These are phyloP conservation scores for Phycodurus eques DNA, from an alignment of 2,113 vertebrate species.

Conservation along the genomic window DNA sequence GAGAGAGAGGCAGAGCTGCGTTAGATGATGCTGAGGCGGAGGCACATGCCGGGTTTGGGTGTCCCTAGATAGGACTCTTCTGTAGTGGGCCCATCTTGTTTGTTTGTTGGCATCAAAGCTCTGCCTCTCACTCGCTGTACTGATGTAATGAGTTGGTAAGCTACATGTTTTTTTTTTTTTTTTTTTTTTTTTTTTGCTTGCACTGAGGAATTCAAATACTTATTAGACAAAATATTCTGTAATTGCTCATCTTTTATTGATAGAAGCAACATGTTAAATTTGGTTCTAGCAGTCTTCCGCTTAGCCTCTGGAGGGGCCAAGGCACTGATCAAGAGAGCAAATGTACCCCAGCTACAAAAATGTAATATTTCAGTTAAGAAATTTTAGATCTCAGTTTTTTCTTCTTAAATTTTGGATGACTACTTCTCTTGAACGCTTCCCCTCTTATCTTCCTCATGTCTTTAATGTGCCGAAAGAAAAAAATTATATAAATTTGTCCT, in stretches of 20 bases:
- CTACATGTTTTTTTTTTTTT: conserved; percentile 49
- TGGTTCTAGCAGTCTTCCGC: conserved; percentile 58
- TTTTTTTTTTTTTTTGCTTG: conserved; percentile 12
- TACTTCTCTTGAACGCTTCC: conserved; percentile 63
- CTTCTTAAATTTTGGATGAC: conserved; percentile 62
- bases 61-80: conserved; percentile 67
- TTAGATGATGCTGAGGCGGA: conserved; percentile 40
- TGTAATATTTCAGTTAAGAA: conserved; percentile 70
- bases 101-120: conserved; percentile 73
- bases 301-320: conserved; percentile 63
- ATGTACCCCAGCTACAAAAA: conserved; percentile 58
- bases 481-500: conserved; percentile 14
- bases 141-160: conserved; percentile 73
- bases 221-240: conserved; percentile 77
- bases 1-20: conserved; percentile 12
- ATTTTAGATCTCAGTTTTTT: conserved; percentile 67
- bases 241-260: conserved; percentile 80
- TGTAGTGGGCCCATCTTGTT: conserved; percentile 69
- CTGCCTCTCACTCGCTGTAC: conserved; percentile 63
- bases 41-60: conserved; percentile 44
- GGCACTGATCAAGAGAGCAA: conserved; percentile 66
- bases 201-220: conserved; percentile 72
- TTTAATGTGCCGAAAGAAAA: conserved; percentile 40
- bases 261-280: conserved; percentile 71
- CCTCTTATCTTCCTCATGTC: conserved; percentile 60